Evolutionary conservation across 2,113 vertebrate genomes (phyloP).

Genomic region (Crocuta crocuta): DNA sequence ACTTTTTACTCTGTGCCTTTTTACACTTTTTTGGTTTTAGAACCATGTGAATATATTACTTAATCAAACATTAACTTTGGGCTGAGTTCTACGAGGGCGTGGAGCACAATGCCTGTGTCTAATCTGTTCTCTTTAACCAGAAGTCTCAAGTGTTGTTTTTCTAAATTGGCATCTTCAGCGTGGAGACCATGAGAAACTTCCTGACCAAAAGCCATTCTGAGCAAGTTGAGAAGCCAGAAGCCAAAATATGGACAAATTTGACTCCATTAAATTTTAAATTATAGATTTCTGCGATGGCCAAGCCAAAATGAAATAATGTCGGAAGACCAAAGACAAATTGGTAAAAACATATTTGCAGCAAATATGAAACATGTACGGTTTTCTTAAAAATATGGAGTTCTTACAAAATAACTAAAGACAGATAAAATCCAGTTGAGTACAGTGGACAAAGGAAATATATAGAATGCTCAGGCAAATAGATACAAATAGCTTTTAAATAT

Average conservation of each 20-base stretch:
- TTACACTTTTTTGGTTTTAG: slow-evolving; percentile 37
- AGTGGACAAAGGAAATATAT: background rate
- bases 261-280: background rate
- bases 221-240: background rate
- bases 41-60: background rate
- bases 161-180: slow-evolving; percentile 1
- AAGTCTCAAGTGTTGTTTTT: slow-evolving; percentile 37
- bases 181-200: slow-evolving; percentile 9
- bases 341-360: background rate
- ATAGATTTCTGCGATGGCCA: slow-evolving; percentile 31
- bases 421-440: background rate
- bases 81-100: background rate
- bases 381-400: slow-evolving; percentile 25
- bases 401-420: slow-evolving; percentile 33
- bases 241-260: slow-evolving; percentile 25
- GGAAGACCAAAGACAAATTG: background rate
- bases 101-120: background rate
- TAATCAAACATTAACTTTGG: slow-evolving; percentile 44
- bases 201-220: background rate
- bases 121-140: slow-evolving; percentile 32
- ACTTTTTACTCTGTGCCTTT: background rate
- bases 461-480: background rate
- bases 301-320: background rate
- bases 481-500: slow-evolving; percentile 16
- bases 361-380: background rate